Base-by-base conservation (phyloP, 1,140 invertebrate species). In the Belonocnema kinseyi region DNA sequence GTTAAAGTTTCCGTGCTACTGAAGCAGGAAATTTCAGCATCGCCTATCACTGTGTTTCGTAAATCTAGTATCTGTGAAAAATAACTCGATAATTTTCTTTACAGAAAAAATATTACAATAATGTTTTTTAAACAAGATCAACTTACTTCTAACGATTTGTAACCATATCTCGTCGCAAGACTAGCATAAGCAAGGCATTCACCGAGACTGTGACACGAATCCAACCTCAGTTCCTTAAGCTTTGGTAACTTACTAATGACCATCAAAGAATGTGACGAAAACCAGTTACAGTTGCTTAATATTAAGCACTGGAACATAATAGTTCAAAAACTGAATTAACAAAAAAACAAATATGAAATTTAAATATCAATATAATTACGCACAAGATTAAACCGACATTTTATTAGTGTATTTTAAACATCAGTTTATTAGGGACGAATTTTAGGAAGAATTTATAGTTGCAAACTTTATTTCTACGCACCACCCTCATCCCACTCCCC, bases 111-210 rank as follows among this genome's bases (percentile, higher is more conserved):
- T 52, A 26, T 54, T 73, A 73, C n/a, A n/a, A 58, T 61, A 66
- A 58, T 76, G 54, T 66, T 73, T n/a, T 58, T 75, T 40, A 26
- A 2, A 5, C 40, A 58, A 7, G 33, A 51, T 13, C 19, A 72
- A 70, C 19, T 83, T 90, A 94, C 94, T 92, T 94, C 92, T 10
- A 95, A 85, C 17, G 91, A 89, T 85, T 92, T 92, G 82, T 96
- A 95, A n/a, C 95, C 95, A 88, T 95, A 95, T 83, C 94, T 90
- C 11, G 94, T 93, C 0, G 95, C 94, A 54, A 96, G 92, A 83
- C 95, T 95, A 16, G 94, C 93, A 87, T 96, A 96, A 0, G 95
- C 94, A 16, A 96, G 93, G 86, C 95, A 96, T 85, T 95, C 95
- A 21, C 92, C 92, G 73, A 96, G 87, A 75, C 92, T 90, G 70